Evolutionary conservation across 1,140 invertebrate species (phyloP).

Genomic region (Gyrodactylus salaris): DNA sequence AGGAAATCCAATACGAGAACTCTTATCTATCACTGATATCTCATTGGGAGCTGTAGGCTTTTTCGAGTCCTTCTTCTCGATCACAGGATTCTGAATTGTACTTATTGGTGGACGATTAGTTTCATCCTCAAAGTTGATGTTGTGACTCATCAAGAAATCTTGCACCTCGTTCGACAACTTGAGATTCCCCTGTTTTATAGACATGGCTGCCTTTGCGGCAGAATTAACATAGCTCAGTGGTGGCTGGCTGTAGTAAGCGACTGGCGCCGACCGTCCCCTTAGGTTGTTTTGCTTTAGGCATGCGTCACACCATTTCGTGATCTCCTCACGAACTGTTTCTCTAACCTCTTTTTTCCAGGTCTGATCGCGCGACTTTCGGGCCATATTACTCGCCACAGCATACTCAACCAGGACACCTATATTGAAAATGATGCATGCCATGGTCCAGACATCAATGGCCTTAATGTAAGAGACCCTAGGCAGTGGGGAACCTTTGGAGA

Average conservation of each 20-base stretch:
- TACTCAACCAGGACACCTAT: conserved; percentile 1
- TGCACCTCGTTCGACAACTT: background rate
- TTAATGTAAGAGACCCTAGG: conserved; percentile 6
- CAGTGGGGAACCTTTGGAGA: background rate
- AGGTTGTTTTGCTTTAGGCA: background rate
- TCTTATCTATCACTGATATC: background rate
- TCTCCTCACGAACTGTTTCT: background rate
- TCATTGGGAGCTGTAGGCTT: no score
- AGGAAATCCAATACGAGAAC: background rate
- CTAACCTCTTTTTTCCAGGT: conserved; percentile 2
- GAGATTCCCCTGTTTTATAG: background rate
- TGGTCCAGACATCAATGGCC: conserved; percentile 7
- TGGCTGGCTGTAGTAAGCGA: background rate
- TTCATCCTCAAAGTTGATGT: background rate
- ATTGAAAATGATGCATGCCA: conserved; percentile 1
- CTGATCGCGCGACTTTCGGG: background rate
- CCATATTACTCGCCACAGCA: conserved; percentile 1
- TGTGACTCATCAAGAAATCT: background rate
- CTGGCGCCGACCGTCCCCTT: background rate
- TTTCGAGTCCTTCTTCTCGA: background rate
- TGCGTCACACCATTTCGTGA: background rate
- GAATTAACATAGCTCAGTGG: background rate
- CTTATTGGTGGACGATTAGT: background rate
- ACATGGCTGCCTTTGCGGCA: background rate
- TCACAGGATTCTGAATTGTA: background rate